These are phyloP conservation scores for Shargacucullia verbasci DNA, from an alignment of 2,888 invertebrate genomes.

Conservation along the genomic window DNA sequence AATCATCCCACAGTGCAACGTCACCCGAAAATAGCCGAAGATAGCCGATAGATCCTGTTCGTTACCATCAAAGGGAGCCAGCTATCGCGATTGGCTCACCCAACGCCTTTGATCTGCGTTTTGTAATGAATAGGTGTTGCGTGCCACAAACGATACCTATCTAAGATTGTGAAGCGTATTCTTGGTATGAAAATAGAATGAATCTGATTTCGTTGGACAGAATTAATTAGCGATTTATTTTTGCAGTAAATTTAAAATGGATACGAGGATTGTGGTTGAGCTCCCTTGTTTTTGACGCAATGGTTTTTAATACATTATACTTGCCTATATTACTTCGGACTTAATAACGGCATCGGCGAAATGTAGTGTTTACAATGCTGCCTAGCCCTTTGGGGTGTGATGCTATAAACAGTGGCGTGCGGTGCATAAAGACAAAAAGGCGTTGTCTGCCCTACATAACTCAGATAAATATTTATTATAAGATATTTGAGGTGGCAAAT, in stretches of 20 bases:
- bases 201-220: constrained; percentile 49
- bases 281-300: no score
- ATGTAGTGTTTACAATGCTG: no score
- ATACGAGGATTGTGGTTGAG: not conserved
- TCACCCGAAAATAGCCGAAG: constrained; percentile 35
- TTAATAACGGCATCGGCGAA: no score
- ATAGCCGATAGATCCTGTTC: constrained; percentile 30
- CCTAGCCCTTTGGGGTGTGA: no score
- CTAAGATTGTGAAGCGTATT: constrained; percentile 43
- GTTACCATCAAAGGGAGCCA: constrained; percentile 42
- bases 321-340: no score
- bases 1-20: no score
- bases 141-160: constrained; percentile 50
- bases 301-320: no score
- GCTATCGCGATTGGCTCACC: constrained; percentile 47
- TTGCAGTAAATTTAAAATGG: constrained; percentile 2
- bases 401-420: no score
- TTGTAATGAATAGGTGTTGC: constrained; percentile 55
- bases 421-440: no score
- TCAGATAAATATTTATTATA: no score
- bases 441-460: no score
- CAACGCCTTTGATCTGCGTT: constrained; percentile 49
- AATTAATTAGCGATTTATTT: constrained; percentile 49
- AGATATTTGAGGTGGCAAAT: no score
- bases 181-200: constrained; percentile 52